Percentiles rank a stretch among this genome's conserved stretches.
These are phyloP conservation scores for Amaurobius ferox DNA, from an alignment of 2,888 invertebrate genomes.

Conservation along the genomic window DNA sequence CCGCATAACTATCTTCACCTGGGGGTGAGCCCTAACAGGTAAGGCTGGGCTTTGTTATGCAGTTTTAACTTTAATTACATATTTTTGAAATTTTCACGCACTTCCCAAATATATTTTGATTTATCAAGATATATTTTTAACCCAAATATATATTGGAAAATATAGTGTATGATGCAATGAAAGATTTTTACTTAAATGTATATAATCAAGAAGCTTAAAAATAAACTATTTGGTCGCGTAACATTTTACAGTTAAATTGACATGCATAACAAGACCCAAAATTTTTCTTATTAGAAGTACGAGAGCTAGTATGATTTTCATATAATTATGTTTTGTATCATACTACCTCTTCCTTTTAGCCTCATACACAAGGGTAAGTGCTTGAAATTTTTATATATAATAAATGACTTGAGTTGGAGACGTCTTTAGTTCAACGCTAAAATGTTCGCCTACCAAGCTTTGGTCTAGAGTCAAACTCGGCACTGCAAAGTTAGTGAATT, in stretches of 20 bases:
- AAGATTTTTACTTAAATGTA: no score
- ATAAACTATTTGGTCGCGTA: no score
- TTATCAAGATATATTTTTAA: not conserved
- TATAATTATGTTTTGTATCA: not conserved
- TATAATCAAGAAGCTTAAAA: no score
- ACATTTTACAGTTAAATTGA: not conserved
- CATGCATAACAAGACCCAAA: constrained; percentile 53
- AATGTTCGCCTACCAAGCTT: no score
- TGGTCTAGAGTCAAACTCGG: no score
- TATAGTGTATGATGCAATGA: no score
- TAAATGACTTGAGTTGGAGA: no score
- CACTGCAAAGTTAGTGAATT: no score
- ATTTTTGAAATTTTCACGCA: not conserved
- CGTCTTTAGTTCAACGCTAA: no score
- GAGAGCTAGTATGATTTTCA: not conserved
- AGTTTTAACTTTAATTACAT: not conserved
- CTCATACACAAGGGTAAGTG: constrained; percentile 30
- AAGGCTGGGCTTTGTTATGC: constrained; percentile 59
- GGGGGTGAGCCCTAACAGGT: constrained; percentile 9
- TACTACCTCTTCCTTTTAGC: not conserved
- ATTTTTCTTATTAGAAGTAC: constrained; percentile 21
- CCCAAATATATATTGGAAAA: not conserved
- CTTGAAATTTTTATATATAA: constrained; percentile 22
- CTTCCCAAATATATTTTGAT: not conserved
- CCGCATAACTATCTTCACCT: no score